Evolutionary conservation across 2,888 invertebrate genomes (phyloP), one percentile per base, ranked within the genome.

Genomic region (Pinctada fucata): DNA sequence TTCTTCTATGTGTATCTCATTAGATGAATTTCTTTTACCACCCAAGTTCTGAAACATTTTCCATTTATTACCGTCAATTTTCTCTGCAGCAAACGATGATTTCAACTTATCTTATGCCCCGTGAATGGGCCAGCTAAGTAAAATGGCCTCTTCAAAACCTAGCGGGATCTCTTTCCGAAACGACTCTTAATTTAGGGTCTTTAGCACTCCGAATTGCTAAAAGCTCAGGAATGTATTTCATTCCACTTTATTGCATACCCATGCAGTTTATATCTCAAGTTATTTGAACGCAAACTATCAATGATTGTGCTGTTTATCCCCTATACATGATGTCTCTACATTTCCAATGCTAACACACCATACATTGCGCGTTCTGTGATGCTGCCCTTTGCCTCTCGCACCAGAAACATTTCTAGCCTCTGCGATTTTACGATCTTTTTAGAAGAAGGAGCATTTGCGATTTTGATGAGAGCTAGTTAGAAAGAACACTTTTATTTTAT

Each of bases 41-140:
- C 74, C 74, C 74, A 74, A 74, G 74, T 65, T 63, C 65, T 65
- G 48, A 68, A 74, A 66, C 74, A 74, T 74, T 72, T 74, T 65
- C 50, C 74, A 74, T 74, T 74, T 74, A 74, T 74, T 74, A 74
- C 48, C 65, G 66, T 63, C 74, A 74, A 74, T 74, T 74, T 74
- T 74, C 74, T 74, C 74, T 16, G 65, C 51, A 66, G 67, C 50
- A 65, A 58, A 48, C 66, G 49, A 74, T 63, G 31, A 68, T 68
- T 68, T 68, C 48, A 68, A 68, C 45, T 68, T 68, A 68, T 68
- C 68, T 68, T 68, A 13, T 68, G 68, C 68, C 68, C 68, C 48
- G 10, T 68, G 16, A 16, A 68, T 68, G 47, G 68, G 13, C 68
- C 45, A 68, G 10, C 13, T 68, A 16, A 68, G 31, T 68, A 68